phyloP scores from a whole-genome alignment of 2,797 vertebrate species.

The Allobates femoralis region DNA sequence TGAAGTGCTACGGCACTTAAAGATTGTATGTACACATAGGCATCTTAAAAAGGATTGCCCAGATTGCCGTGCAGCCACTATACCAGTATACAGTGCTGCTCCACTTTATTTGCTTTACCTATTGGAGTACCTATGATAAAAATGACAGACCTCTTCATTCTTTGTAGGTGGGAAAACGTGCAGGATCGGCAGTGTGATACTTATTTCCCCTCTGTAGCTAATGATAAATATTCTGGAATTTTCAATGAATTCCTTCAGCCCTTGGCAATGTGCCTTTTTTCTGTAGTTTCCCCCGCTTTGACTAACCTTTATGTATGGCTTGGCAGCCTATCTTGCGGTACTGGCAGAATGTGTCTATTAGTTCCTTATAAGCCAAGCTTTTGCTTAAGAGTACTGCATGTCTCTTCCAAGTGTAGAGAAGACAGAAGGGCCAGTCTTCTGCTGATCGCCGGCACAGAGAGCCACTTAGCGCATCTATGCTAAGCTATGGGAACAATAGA shows the following conservation, averaged over 20 bases:
- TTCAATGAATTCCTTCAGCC: neutral
- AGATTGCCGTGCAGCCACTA: too few relatives aligned
- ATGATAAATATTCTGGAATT: neutral
- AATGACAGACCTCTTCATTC: too few relatives aligned
- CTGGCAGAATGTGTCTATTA: constrained; percentile 21
- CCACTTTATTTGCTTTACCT: too few relatives aligned
- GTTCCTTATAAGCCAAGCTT: neutral
- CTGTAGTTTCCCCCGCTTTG: neutral
- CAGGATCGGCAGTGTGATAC: too few relatives aligned
- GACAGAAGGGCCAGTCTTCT: constrained; percentile 23
- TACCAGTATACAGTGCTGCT: too few relatives aligned
- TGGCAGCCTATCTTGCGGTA: constrained; percentile 10
- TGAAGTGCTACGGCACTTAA: too few relatives aligned
- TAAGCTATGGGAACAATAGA: constrained; percentile 27
- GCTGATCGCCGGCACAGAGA: neutral
- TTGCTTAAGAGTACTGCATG: constrained; percentile 6
- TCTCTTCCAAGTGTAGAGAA: constrained; percentile 5
- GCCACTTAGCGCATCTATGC: constrained; percentile 19
- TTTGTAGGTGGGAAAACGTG: too few relatives aligned
- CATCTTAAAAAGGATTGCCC: too few relatives aligned
- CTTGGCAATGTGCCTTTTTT: neutral
- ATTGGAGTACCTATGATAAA: too few relatives aligned
- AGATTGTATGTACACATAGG: too few relatives aligned
- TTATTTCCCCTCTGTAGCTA: too few relatives aligned
- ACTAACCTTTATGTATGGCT: constrained; percentile 13